Evolutionary conservation across 2,113 vertebrate species (phyloP), one percentile per base, ranked within the genome.

Genomic region (Xenopus laevis): DNA sequence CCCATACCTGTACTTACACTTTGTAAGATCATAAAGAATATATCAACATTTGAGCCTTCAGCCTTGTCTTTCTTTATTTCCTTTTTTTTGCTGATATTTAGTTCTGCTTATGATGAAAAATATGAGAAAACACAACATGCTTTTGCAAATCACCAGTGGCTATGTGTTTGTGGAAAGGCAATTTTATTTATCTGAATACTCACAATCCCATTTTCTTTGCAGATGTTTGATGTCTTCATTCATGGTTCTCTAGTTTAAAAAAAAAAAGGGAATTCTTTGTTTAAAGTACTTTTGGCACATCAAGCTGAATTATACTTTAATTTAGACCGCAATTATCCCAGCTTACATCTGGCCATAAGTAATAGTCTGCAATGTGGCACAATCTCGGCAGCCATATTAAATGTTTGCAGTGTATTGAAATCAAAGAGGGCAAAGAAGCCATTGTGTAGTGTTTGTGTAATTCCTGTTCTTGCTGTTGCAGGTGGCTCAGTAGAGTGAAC

Each of bases 401-500:
- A 58, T 10, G 17, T 13, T 6, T 7, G 4, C 47, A 16, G 1
- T 55, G 53, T 3, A 55, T 16, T 55, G 3, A 55, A n/a, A 16
- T 55, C 4, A 60, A 3, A 21, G 3, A 11, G 7, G 58, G 8
- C 20, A 60, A 9, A 18, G 8, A 60, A 60, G 13, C 53, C 17
- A 18, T n/a, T 55, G 53, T 55, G 17, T 58, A 17, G 5, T 17
- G 15, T 58, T 58, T 79, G 0, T 0, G 12, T 83, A 73, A 78
- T 86, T 33, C 52, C 87, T 72, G 78, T 83, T 84, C 30, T 33
- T 84, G 79, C 79, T 71, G 79, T 89, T 90, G 83, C 89, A 99
- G 97, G 84, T 99, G 97, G 97, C 91, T 99, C 85, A 99, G 96
- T 84, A 93, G 96, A 86, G 92, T 98, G 84, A 97, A 94, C 84